These are phyloP conservation scores for Prenolepis imparis DNA, from an alignment of 2,888 invertebrate genomes.

Conservation along the genomic window DNA sequence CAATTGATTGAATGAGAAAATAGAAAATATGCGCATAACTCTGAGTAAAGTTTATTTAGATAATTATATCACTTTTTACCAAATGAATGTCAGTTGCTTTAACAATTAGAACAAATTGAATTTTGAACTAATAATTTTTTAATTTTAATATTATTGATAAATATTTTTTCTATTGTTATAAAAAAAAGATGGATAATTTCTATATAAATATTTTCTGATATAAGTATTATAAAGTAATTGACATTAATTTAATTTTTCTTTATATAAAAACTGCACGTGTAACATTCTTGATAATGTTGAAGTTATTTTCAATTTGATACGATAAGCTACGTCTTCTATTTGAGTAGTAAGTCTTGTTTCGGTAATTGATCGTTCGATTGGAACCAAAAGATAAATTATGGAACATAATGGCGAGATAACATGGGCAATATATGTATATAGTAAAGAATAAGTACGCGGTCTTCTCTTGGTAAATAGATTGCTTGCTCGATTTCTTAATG, in stretches of 20 bases:
- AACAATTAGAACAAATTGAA: not conserved
- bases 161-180: not conserved
- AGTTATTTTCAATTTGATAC: slow-evolving; percentile 6
- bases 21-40: not conserved
- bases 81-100: not conserved
- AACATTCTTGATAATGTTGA: not conserved
- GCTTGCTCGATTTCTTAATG: too few species aligned
- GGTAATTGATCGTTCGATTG: slow-evolving; percentile 47
- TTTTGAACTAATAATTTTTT: not conserved
- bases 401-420: slow-evolving; percentile 26
- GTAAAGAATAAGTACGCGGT: not conserved
- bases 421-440: not conserved
- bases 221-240: not conserved
- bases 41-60: not conserved
- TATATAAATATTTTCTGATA: not conserved
- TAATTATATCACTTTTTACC: not conserved
- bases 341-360: slow-evolving; percentile 48
- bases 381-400: slow-evolving; percentile 35
- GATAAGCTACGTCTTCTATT: slow-evolving; percentile 31
- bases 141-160: not conserved
- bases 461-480: not conserved
- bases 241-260: not conserved
- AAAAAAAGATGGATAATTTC: not conserved
- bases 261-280: not conserved
- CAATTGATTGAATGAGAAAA: not conserved